Percentiles rank a stretch among this genome's conserved stretches.
phyloP scores from a whole-genome alignment of 2,888 invertebrate species.

The Sturmia bella region DNA sequence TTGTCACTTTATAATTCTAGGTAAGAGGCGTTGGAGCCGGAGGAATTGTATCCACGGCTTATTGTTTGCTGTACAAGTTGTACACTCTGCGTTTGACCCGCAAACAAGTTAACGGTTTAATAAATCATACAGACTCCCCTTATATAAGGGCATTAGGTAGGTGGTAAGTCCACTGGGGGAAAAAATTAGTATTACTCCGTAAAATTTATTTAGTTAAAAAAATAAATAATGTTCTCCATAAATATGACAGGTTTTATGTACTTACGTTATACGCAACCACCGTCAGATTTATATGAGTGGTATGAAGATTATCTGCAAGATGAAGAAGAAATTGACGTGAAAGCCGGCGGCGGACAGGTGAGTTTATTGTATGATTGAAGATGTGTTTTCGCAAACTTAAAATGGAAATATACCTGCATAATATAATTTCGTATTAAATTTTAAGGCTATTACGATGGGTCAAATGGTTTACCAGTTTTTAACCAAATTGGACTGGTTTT shows the following conservation, averaged over 20 bases:
- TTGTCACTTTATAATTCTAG: conserved; percentile 81
- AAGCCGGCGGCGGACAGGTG: conserved; percentile 97
- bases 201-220: conserved; percentile 22
- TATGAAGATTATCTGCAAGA: conserved; percentile 97
- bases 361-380: conserved; percentile 75
- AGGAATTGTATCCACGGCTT: conserved; percentile 99
- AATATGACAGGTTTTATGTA: conserved; percentile 86
- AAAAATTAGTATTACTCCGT: conserved; percentile 3
- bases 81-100: conserved; percentile 98
- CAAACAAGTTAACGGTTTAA: conserved; percentile 97
- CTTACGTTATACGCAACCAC: conserved; percentile 97
- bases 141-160: conserved; percentile 97
- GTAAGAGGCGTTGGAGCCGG: conserved; percentile 99
- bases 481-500: conserved; percentile 99
- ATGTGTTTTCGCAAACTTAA: conserved; percentile 4
- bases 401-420: background rate
- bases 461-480: conserved; percentile 95
- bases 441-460: conserved; percentile 90
- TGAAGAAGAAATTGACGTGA: conserved; percentile 97
- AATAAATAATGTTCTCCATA: conserved; percentile 19
- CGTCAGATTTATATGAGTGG: conserved; percentile 97
- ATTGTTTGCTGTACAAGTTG: conserved; percentile 98
- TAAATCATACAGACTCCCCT: conserved; percentile 97
- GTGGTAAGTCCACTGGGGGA: conserved; percentile 82
- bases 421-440: conserved; percentile 11